These are phyloP conservation scores for Acanthosoma haemorrhoidale DNA, from an alignment of 2,888 invertebrate species.

Conservation along the genomic window DNA sequence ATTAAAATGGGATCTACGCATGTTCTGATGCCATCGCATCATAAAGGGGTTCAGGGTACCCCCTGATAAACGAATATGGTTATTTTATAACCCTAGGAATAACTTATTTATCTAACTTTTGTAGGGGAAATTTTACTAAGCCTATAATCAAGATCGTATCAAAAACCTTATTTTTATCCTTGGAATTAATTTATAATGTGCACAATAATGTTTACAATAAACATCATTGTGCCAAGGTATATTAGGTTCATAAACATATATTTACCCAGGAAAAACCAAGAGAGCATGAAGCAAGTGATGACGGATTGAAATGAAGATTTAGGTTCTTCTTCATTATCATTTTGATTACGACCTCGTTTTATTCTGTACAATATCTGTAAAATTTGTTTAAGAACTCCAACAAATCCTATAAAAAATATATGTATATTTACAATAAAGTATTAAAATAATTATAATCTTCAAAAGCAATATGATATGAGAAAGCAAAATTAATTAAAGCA, in stretches of 20 bases:
- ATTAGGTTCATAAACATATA: background rate
- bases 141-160: no score
- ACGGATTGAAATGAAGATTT: constrained; percentile 54
- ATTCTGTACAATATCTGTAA: constrained; percentile 55
- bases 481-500: no score
- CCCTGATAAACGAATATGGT: no score
- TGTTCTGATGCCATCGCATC: no score
- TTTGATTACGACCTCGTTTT: constrained; percentile 51
- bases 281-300: constrained; percentile 59
- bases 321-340: constrained; percentile 52
- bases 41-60: no score
- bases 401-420: constrained; percentile 50
- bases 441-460: no score
- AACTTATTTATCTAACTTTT: no score
- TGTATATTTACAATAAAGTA: no score
- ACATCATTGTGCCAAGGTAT: background rate
- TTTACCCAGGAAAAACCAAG: constrained; percentile 65
- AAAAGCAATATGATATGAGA: no score
- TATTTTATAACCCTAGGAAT: no score
- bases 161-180: background rate
- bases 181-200: background rate
- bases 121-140: no score
- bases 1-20: no score
- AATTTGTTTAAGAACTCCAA: constrained; percentile 60
- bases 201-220: background rate